These are phyloP conservation scores for Rhagophthalmus giganteus DNA, from an alignment of 2,888 invertebrate species.

Conservation along the genomic window DNA sequence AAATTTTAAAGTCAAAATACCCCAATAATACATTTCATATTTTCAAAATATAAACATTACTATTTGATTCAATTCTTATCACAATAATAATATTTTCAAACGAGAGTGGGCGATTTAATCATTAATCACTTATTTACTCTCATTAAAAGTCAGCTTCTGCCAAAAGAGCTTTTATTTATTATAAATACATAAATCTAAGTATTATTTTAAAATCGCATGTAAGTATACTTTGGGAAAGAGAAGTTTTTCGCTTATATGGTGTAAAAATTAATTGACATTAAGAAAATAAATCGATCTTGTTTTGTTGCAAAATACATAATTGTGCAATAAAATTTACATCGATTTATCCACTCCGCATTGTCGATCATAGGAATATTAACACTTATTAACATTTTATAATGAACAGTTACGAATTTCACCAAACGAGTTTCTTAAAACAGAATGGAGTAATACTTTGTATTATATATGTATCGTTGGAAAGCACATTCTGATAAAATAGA, in stretches of 20 bases:
- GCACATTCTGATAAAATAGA: slow-evolving; percentile 16
- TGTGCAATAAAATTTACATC: neutral
- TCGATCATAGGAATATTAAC: slow-evolving; percentile 3
- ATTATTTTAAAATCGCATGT: slow-evolving; percentile 28
- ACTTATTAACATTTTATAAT: slow-evolving; percentile 14
- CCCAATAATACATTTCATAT: slow-evolving; percentile 23
- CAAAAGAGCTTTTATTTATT: slow-evolving; percentile 33
- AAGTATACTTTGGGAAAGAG: slow-evolving; percentile 23
- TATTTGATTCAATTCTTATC: slow-evolving; percentile 54
- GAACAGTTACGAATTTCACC: too few species aligned
- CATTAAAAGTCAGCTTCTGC: slow-evolving; percentile 25
- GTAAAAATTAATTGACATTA: slow-evolving; percentile 15
- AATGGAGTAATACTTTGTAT: slow-evolving; percentile 23
- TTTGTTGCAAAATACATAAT: slow-evolving; percentile 1
- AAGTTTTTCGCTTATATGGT: slow-evolving; percentile 5
- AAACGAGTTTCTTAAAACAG: slow-evolving; percentile 15
- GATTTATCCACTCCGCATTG: too few species aligned
- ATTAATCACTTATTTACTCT: slow-evolving; percentile 35
- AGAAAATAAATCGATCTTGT: slow-evolving; percentile 3
- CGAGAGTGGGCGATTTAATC: slow-evolving; percentile 34
- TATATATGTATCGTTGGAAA: slow-evolving; percentile 22
- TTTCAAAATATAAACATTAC: slow-evolving; percentile 34
- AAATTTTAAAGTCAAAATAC: slow-evolving; percentile 15
- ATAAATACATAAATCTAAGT: slow-evolving; percentile 23
- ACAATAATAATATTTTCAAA: slow-evolving; percentile 55